A percentile compares a stretch with the other conserved stretches of the same genome.
phyloP scores from a whole-genome alignment of 2,113 vertebrate genomes.

The Chaenogobius annularis region DNA sequence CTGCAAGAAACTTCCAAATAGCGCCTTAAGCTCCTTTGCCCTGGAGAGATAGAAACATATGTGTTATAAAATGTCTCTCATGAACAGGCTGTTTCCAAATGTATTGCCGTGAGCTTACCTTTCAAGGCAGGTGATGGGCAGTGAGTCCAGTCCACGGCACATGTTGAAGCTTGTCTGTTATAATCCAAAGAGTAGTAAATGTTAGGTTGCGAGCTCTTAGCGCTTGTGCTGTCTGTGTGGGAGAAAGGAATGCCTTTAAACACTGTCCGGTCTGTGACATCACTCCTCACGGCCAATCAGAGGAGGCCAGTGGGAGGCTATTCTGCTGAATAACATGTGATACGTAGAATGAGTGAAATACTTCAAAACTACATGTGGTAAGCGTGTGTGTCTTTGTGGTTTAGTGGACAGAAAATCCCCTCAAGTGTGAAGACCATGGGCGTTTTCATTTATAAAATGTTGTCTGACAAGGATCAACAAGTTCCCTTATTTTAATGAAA shows the following conservation, averaged over 20 bases:
- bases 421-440: constrained; percentile 2
- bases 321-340: constrained; percentile 20
- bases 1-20: constrained; percentile 87
- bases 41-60: constrained; percentile 59
- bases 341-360: not conserved
- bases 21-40: constrained; percentile 90
- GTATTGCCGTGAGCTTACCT: constrained; percentile 75
- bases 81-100: not conserved
- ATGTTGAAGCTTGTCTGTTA: constrained; percentile 66
- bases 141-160: constrained; percentile 82
- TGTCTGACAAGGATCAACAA: not conserved
- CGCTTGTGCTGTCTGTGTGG: constrained; percentile 39
- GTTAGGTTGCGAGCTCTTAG: constrained; percentile 20
- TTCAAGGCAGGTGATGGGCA: constrained; percentile 85
- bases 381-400: constrained; percentile 8
- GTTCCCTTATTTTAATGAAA: not conserved
- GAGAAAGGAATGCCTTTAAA: constrained; percentile 64
- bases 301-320: constrained; percentile 28
- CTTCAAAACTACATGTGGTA: not conserved
- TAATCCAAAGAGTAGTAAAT: constrained; percentile 23
- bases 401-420: constrained; percentile 26
- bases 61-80: not conserved
- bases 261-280: constrained; percentile 56
- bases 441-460: not conserved
- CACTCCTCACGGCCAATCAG: constrained; percentile 65